Base-by-base conservation (phyloP, 2,888 invertebrate species). In the Temnothorax unifasciatus region DNA sequence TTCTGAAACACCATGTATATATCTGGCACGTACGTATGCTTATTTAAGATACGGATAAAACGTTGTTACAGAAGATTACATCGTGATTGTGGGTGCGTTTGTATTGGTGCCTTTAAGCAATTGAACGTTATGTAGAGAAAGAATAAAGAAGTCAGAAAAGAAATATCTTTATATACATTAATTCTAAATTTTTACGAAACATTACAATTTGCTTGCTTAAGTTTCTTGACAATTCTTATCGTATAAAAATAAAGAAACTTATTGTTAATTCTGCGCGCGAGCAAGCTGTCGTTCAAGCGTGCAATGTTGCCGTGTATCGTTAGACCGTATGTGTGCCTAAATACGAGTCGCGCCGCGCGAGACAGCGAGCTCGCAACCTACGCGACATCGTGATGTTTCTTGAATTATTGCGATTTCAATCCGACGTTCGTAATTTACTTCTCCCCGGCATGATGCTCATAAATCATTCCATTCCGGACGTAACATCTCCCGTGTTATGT, bases 351-450 rank as follows among this genome's bases (percentile, higher is more conserved):
- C 54, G 15, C 41, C 8, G 4, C 6, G 44, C 44, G n/a, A 44
- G 61, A 44, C 41, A 41, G 69, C 77, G 41, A 29, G 73, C 47
- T 21, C 15, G 76, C 38, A 41, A n/a, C 13, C 71, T 50, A 21
- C 69, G 57, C 59, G 71, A 47, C 66, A 71, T 59, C 59, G 59
- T 81, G 79, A 81, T 81, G 38, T 81, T 81, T 81, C 73, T 81
- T 81, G 79, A 81, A 81, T 81, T 81, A 81, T 81, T 73, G 79
- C 73, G 59, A 73, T 81, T 73, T 81, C 79, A 81, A 81, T 81
- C 79, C 79, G 79, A 81, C 73, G 73, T 79, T 71, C 47, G 59
- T 73, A 81, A 81, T 81, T 81, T 81, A 81, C 73, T 50, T 81
- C 73, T 59, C 73, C 54, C 34, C 59, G 47, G 38, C 59, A 47